Evolutionary conservation across 2,888 invertebrate species (phyloP), one percentile per base, ranked within the genome.

Genomic region (Acanthoscelides obtectus): DNA sequence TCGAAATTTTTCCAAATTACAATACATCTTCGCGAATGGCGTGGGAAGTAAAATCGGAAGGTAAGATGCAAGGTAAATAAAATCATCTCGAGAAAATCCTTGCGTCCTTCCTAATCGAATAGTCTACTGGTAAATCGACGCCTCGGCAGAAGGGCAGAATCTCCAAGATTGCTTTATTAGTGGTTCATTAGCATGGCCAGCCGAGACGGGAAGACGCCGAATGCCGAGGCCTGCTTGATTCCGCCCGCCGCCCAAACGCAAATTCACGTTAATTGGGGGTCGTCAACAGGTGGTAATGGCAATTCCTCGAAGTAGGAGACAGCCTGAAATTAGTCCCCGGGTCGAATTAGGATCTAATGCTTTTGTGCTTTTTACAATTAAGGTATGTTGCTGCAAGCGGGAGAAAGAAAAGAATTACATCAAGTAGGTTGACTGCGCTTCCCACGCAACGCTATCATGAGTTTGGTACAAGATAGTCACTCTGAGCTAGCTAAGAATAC

Each of bases 111-210:
- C 45, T 6, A 45, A 45, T 45, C 45, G 45, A 45, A n/a, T n/a
- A n/a, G 45, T 45, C 17, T 6, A 12, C 45, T 45, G 25, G 25
- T 3, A n/a, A 25, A 25, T 25, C 25, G 25, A 5, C 25, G 25
- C 8, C 25, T 8, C 25, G 25, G 25, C 25, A 8, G 25, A n/a
- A n/a, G 25, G 25, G 45, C 45, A 45, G 45, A n/a, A n/a, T 3
- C 65, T 20, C 20, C n/a, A 64, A 64, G 65, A 67, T 67, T 22
- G 22, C 19, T 67, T 67, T 20, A 67, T 67, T 67, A 67, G 22
- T 22, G 67, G 66, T 67, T 67, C 67, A 67, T 67, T 67, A 20
- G 22, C 67, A 67, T 67, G 20, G 22, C 22, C 45, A 45, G 12
- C 45, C 45, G 12, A 45, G 45, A 45, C 45, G 45, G 45, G 45